Base-by-base conservation (phyloP, 2,797 vertebrate species). In the Gymnothorax reevesii region DNA sequence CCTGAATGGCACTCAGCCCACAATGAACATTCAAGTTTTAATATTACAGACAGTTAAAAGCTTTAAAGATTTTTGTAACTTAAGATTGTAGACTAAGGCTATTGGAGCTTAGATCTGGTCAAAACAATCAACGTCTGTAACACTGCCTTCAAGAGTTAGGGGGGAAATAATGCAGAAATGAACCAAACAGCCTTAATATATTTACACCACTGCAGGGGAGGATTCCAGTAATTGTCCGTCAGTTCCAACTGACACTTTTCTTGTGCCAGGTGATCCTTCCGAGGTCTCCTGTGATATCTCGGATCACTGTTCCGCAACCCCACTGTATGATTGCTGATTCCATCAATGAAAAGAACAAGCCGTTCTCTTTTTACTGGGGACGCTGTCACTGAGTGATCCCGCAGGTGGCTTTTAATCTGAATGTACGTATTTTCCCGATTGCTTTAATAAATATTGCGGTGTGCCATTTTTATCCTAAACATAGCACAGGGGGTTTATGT, bases 401-500 rank as follows among this genome's bases (percentile, higher is more conserved):
- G 25, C 13, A 66, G 64, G 22, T 22, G 1, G 13, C 71, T 42
- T 10, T 73, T 42, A 42, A 71, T 33, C 71, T 12, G 25, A 73
- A 17, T 42, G 10, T 42, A 17, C 33, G 7, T 1, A 33, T 73
- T 33, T 75, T 27, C 33, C 42, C 33, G 73, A 77, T 77, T 42
- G 33, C 73, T 25, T 73, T 42, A 73, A 73, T 73, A 73, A 73
- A 73, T 10, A 77, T 77, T 73, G 64, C 64, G 64, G 22, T 66
- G 64, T 66, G 4, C 25, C 64, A 66, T 66, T 66, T n/a, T 9
- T 20, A 66, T 59, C 10, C 13, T 66, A 66, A 66, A 66, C 9
- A n/a, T 20, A 6, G 22, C 25, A n/a, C 60, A 62, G 60, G 17
- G 60, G 60, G 60, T 17, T 64, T 0, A 59, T 64, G 22, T 64